A percentile compares a stretch with the other conserved stretches of the same genome.
phyloP scores from a whole-genome alignment of 2,888 invertebrate genomes.

The Hermodice carunculata region DNA sequence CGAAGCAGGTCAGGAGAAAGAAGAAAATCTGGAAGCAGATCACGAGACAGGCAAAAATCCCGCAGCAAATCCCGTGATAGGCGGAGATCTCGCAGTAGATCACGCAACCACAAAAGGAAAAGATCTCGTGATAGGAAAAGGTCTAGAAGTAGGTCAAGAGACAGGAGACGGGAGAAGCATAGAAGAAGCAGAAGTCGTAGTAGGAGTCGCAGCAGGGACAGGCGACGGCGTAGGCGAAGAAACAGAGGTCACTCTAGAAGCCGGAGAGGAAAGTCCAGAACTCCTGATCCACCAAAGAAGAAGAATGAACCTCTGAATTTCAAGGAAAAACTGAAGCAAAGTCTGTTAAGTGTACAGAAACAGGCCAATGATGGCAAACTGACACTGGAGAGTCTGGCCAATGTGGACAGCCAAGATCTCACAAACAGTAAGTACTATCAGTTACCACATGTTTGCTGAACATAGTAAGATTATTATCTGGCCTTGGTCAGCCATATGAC shows the following conservation, averaged over 20 bases:
- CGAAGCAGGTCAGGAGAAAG: too few relatives aligned
- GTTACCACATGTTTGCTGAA: neutral
- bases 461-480: too few relatives aligned
- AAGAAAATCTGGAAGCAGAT: too few relatives aligned
- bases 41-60: too few relatives aligned
- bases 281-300: neutral
- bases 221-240: constrained; percentile 8
- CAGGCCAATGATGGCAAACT: constrained; percentile 33
- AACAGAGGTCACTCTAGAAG: constrained; percentile 4
- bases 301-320: constrained; percentile 53
- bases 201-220: neutral
- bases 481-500: too few relatives aligned
- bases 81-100: too few relatives aligned
- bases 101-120: too few relatives aligned
- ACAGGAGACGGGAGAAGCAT: too few relatives aligned
- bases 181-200: too few relatives aligned
- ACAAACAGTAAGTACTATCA: constrained; percentile 23
- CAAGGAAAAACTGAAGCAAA: constrained; percentile 64
- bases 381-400: constrained; percentile 11
- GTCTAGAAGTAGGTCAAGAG: too few relatives aligned
- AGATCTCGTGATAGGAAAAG: too few relatives aligned
- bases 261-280: neutral
- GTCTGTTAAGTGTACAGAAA: constrained; percentile 51
- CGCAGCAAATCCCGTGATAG: too few relatives aligned
- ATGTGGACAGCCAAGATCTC: constrained; percentile 3